These are phyloP conservation scores for Cephus nigrinus DNA, from an alignment of 2,888 invertebrate species.

Conservation along the genomic window DNA sequence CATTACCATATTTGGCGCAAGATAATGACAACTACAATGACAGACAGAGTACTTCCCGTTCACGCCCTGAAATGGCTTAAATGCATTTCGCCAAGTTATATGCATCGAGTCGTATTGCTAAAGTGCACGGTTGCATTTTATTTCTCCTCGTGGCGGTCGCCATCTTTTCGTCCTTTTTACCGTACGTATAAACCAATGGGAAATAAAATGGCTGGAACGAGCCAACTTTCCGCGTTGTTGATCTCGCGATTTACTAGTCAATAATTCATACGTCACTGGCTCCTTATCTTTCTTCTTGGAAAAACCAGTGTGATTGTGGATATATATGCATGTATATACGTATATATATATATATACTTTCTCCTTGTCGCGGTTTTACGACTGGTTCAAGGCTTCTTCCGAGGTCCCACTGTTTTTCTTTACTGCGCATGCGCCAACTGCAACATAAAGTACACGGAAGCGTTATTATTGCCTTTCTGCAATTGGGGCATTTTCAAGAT, in stretches of 20 bases:
- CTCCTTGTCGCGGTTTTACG: constrained; percentile 55
- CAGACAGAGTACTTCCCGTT: background rate
- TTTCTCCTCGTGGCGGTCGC: background rate
- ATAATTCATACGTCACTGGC: background rate
- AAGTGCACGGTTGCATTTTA: background rate
- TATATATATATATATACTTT: constrained; percentile 4
- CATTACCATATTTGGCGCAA: background rate
- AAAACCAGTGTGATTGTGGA: constrained; percentile 3
- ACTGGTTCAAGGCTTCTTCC: constrained; percentile 49
- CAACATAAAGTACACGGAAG: constrained; percentile 50
- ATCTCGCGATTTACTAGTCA: background rate
- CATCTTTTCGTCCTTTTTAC: background rate
- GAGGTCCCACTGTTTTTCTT: constrained; percentile 30
- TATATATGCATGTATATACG: background rate
- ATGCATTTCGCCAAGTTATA: background rate
- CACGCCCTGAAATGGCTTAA: background rate
- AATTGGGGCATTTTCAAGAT: background rate
- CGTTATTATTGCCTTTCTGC: constrained; percentile 29
- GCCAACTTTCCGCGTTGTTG: background rate
- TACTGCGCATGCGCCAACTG: constrained; percentile 26
- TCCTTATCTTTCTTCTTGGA: background rate
- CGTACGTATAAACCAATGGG: background rate
- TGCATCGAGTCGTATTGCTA: background rate
- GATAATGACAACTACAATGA: background rate
- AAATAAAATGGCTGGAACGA: background rate